phyloP scores from a whole-genome alignment of 2,797 vertebrate species.

The Chelidonichthys spinosus region DNA sequence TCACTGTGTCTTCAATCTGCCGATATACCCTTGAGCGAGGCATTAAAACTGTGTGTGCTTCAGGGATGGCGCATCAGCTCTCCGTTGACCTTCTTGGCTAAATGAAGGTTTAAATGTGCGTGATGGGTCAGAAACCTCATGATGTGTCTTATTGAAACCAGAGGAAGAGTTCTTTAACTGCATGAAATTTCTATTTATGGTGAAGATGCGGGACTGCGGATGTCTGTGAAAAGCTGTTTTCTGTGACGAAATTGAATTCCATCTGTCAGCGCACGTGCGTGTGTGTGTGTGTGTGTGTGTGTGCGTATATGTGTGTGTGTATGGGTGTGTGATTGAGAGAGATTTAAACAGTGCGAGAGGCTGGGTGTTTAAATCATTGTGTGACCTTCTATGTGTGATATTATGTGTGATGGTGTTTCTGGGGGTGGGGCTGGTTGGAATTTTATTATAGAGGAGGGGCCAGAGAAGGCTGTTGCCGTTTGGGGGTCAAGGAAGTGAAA shows the following conservation, averaged over 20 bases:
- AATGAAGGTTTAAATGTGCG: constrained; percentile 5
- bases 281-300: constrained; percentile 6
- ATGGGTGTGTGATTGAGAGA: not conserved
- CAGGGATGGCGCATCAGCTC: not conserved
- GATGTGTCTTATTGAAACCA: constrained; percentile 28
- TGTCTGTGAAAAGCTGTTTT: constrained; percentile 57
- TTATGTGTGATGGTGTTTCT: constrained; percentile 35
- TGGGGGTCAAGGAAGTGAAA: constrained; percentile 39
- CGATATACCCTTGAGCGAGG: constrained; percentile 17
- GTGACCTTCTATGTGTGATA: constrained; percentile 56
- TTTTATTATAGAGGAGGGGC: constrained; percentile 36
- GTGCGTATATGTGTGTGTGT: not conserved
- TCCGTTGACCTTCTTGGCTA: not conserved
- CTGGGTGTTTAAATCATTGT: constrained; percentile 43
- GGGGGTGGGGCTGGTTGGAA: constrained; percentile 3
- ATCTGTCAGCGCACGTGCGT: constrained; percentile 17
- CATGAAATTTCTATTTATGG: constrained; percentile 65
- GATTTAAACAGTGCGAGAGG: constrained; percentile 2
- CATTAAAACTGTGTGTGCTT: not conserved
- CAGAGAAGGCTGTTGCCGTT: constrained; percentile 13
- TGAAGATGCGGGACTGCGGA: constrained; percentile 30
- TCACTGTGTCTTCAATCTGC: not conserved
- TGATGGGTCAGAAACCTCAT: constrained; percentile 18
- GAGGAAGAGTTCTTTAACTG: constrained; percentile 51
- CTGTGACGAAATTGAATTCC: constrained; percentile 63